Conservation (phyloP, 92 coral and sea anemone genomes). For the Hydrozoanthus gracilis region DNA sequence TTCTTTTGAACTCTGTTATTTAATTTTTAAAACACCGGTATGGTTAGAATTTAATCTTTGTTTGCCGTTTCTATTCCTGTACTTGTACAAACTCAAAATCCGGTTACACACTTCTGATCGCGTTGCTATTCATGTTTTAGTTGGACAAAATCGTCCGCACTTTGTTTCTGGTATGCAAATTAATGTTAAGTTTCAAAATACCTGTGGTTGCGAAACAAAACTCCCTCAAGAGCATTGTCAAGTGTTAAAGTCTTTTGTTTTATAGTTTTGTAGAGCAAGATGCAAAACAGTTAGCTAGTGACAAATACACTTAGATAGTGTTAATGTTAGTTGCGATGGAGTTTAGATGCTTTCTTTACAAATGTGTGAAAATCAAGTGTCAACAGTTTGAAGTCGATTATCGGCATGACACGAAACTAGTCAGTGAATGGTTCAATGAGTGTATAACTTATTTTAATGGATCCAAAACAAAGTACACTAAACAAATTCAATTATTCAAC, state of each 20-base stretch:
- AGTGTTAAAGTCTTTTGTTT: not conserved
- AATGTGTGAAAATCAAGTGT: not conserved
- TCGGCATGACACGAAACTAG: too few species aligned
- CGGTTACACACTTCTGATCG: too few species aligned
- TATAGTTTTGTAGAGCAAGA: not conserved
- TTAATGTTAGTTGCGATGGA: not conserved
- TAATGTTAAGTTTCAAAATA: not conserved
- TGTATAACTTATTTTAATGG: constrained; percentile 5
- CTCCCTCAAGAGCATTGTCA: not conserved
- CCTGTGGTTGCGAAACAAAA: not conserved
- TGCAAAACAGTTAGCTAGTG: not conserved
- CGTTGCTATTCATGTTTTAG: too few species aligned
- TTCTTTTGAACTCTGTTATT: too few species aligned
- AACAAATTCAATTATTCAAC: constrained; percentile 40
- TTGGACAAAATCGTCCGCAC: too few species aligned
- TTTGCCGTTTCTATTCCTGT: too few species aligned
- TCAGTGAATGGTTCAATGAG: not conserved
- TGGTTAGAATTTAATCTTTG: too few species aligned
- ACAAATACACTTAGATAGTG: not conserved
- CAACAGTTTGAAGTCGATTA: not conserved
- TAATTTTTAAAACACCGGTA: too few species aligned
- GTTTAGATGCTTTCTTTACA: not conserved
- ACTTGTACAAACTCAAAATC: too few species aligned
- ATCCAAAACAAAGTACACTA: constrained; percentile 20
- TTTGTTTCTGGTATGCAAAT: too few species aligned